Conservation (phyloP, 2,888 invertebrate genomes). For the Agriopis marginaria region DNA sequence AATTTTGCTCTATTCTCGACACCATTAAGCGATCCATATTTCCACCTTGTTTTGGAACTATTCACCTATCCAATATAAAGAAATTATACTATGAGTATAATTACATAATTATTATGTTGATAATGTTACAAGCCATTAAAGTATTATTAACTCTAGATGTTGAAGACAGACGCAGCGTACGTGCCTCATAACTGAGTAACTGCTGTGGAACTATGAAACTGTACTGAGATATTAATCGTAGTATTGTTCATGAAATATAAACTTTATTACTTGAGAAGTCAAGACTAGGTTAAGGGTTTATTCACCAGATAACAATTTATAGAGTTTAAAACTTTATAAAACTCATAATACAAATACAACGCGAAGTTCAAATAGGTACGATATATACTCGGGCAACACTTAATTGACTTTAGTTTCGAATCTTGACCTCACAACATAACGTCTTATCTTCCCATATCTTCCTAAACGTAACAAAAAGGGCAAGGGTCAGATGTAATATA, state of each 20-base stretch:
- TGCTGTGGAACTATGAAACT: neutral
- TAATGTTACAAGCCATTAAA: neutral
- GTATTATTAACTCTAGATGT: neutral
- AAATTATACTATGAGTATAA: neutral
- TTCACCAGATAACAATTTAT: neutral
- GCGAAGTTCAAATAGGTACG: too few relatives aligned
- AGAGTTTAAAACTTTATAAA: neutral
- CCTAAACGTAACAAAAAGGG: constrained; percentile 28
- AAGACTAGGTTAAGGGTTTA: neutral
- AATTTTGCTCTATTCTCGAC: too few relatives aligned
- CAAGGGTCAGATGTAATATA: constrained; percentile 31
- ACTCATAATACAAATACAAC: neutral
- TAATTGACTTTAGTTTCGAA: neutral
- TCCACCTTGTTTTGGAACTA: neutral
- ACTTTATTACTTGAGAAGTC: neutral
- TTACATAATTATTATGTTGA: neutral
- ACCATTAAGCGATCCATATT: too few relatives aligned
- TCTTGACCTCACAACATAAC: constrained; percentile 1
- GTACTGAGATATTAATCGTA: neutral
- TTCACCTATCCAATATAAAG: neutral
- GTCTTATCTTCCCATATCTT: constrained; percentile 17
- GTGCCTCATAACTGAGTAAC: neutral
- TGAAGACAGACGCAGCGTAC: neutral
- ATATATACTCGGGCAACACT: too few relatives aligned
- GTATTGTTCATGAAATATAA: neutral